Evolutionary conservation across 2,113 vertebrate species (phyloP), one percentile per base, ranked within the genome.

Genomic region (Misgurnus anguillicaudatus): DNA sequence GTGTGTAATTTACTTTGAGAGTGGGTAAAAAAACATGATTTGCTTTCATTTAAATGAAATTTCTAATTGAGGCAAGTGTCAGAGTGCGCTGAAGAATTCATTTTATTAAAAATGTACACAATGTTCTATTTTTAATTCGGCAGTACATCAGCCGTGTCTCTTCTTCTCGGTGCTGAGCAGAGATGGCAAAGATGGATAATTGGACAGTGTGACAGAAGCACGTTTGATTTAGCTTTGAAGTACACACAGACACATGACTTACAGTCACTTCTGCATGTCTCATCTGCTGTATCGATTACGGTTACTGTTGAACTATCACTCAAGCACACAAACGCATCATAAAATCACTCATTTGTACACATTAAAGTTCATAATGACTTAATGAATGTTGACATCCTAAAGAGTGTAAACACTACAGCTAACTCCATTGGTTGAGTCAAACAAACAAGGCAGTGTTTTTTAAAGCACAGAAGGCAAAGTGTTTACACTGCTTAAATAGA

Each of bases 31-130:
- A 88, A 87, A 87, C 86, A 86, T 80, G 87, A 87, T 87, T 68
- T 82, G 84, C 78, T 88, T 91, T 90, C 85, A 89, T 82, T 88
- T 89, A 68, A 87, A 88, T 86, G 60, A 89, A 86, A 91, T 91
- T 53, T 92, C 89, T 93, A 91, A 91, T 91, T 91, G 83, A 91
- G 80, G 76, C 88, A 82, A 87, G 84, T 87, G 90, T 85, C 84
- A 77, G 87, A 62, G 85, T 80, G 81, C 72, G 81, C 84, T 92
- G 86, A 92, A 92, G 91, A 91, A 94, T 93, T 89, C 82, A 87
- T 91, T 91, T 89, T 90, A 91, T 92, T 70, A 90, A 92, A 91
- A 90, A 92, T 91, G 89, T 87, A 92, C 90, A 81, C 82, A 90
- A 61, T 24, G 88, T 82, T 90, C 90, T 92, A 91, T 91, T 94